Conservation (phyloP, 2,797 vertebrate species). For the Ctenosaura bakeri region DNA sequence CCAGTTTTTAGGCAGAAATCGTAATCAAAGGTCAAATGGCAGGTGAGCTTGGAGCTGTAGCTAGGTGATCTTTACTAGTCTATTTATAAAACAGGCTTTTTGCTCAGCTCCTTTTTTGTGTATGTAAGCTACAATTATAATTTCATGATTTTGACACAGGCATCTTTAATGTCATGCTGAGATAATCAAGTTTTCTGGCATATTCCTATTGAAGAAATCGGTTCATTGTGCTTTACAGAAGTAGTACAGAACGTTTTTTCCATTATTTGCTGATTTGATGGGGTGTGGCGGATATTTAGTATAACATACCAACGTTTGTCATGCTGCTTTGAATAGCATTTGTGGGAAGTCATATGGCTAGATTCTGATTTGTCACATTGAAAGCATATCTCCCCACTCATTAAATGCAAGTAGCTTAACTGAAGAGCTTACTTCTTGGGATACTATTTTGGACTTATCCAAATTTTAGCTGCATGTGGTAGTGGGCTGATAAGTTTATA, state of each 20-base stretch:
- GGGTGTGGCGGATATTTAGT: slow-evolving; percentile 27
- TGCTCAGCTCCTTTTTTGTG: slow-evolving; percentile 16
- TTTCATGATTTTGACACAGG: slow-evolving; percentile 44
- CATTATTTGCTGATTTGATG: slow-evolving; percentile 22
- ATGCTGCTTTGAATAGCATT: slow-evolving; percentile 38
- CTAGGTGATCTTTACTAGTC: slow-evolving; percentile 33
- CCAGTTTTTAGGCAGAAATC: slow-evolving; percentile 20
- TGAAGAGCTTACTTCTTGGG: neutral
- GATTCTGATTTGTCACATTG: slow-evolving; percentile 13
- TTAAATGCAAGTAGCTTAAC: slow-evolving; percentile 16
- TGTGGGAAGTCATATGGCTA: slow-evolving; percentile 14
- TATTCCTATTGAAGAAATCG: slow-evolving; percentile 35
- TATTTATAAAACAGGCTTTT: slow-evolving; percentile 39
- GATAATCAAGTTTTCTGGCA: slow-evolving; percentile 42
- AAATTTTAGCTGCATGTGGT: neutral
- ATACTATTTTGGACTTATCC: slow-evolving; percentile 3
- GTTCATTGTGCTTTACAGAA: slow-evolving; percentile 36
- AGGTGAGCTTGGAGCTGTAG: slow-evolving; percentile 13
- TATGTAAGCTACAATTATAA: slow-evolving; percentile 36
- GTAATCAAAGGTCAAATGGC: slow-evolving; percentile 18
- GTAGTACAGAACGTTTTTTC: slow-evolving; percentile 21
- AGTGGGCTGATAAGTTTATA: slow-evolving; percentile 3
- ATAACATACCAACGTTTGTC: slow-evolving; percentile 33
- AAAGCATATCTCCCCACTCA: slow-evolving; percentile 29
- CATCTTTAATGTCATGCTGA: slow-evolving; percentile 35